Conservation (phyloP, 2,888 invertebrate genomes). For the Epistrophe eligans region DNA sequence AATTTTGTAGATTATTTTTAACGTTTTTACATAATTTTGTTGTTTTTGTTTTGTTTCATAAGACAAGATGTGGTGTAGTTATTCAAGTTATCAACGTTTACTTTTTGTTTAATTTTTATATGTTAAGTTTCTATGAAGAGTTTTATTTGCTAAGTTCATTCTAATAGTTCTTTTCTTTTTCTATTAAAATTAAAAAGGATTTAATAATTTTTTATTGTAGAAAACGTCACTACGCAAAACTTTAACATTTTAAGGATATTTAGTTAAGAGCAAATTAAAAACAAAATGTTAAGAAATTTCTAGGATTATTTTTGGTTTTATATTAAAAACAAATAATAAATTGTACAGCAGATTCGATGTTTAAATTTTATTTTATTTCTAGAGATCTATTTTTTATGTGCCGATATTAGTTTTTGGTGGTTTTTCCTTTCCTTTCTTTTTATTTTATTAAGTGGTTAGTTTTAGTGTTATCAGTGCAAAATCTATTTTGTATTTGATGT, state of each 20-base stretch:
- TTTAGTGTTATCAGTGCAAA: constrained; percentile 47
- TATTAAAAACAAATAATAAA: constrained; percentile 14
- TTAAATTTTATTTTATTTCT: constrained; percentile 50
- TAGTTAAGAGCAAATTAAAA: constrained; percentile 49
- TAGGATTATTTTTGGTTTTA: constrained; percentile 22
- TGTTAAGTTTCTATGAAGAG: constrained; percentile 50
- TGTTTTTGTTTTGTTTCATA: constrained; percentile 35
- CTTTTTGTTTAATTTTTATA: constrained; percentile 33
- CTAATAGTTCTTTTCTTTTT: constrained; percentile 33
- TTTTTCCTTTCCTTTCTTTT: constrained; percentile 11
- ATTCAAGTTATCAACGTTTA: constrained; percentile 42
- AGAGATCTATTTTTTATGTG: constrained; percentile 52
- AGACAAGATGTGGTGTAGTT: constrained; percentile 65
- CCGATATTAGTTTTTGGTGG: constrained; percentile 4
- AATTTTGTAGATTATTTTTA: constrained; percentile 32
- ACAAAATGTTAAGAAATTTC: constrained; percentile 68
- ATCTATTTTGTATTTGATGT: constrained; percentile 14
- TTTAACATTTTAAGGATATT: constrained; percentile 31
- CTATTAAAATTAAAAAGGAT: not conserved
- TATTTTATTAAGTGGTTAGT: not conserved
- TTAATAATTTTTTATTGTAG: constrained; percentile 10
- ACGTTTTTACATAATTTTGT: constrained; percentile 29
- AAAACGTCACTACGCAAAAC: constrained; percentile 34
- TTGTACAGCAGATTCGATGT: constrained; percentile 73
- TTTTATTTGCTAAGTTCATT: constrained; percentile 45